Evolutionary conservation across 2,888 invertebrate genomes (phyloP).

Genomic region (Octodonta nipae): DNA sequence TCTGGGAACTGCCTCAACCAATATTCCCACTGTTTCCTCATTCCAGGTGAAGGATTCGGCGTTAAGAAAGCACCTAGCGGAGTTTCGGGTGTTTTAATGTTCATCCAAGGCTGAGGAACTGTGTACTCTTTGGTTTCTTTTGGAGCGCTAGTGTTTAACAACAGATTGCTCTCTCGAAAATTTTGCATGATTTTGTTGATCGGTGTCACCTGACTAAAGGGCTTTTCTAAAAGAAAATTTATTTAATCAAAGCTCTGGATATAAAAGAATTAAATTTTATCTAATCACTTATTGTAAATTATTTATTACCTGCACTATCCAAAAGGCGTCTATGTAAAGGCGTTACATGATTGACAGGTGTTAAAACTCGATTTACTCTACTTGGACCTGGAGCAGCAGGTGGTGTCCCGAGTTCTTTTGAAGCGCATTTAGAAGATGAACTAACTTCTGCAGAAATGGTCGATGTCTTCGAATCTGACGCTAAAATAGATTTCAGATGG

Average conservation of each 20-base stretch:
- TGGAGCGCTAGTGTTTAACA: not conserved
- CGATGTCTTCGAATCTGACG: not conserved
- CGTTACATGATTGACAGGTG: conserved; percentile 10
- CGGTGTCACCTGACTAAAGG: conserved; percentile 29
- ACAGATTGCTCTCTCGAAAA: conserved; percentile 22
- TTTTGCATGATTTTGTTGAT: conserved; percentile 30
- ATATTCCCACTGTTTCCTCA: conserved; percentile 38
- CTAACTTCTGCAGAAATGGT: not conserved
- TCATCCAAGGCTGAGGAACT: conserved; percentile 12
- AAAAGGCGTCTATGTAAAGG: conserved; percentile 8
- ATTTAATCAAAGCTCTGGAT: no score
- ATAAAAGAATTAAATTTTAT: no score
- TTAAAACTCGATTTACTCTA: conserved; percentile 8
- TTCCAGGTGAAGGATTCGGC: conserved; percentile 38
- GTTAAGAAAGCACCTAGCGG: conserved; percentile 40
- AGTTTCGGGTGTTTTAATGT: conserved; percentile 41
- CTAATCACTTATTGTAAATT: no score
- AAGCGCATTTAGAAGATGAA: no score
- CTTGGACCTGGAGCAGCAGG: no score
- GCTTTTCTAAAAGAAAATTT: conserved; percentile 12
- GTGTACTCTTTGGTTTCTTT: conserved; percentile 6
- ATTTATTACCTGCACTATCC: conserved; percentile 13
- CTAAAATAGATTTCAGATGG: no score
- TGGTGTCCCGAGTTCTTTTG: no score
- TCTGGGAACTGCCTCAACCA: conserved; percentile 40